Evolutionary conservation across 2,797 vertebrate species (phyloP), one percentile per base, ranked within the genome.

Genomic region (Podargus strigoides): DNA sequence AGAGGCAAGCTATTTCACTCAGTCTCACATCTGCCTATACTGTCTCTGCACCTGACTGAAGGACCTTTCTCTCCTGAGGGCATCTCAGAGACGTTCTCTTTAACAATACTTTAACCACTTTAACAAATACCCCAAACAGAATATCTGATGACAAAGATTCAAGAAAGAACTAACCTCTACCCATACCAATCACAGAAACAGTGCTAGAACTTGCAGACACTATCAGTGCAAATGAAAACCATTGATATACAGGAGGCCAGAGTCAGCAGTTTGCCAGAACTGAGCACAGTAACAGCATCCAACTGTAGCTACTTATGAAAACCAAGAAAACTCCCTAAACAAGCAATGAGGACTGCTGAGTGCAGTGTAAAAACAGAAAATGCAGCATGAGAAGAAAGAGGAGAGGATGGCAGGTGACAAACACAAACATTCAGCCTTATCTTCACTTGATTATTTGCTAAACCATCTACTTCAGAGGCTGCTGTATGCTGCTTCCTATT

Each of bases 161-260:
- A 79, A 70, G 39, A 12, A 16, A 66, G 36, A 87, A 37, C 56
- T 66, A 73, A 66, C 16, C 7, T 69, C 30, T 68, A 37, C 58
- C 53, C 44, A 22, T 14, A 49, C 22, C 12, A 70, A 47, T 37
- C 14, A 69, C 28, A 90, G 63, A 56, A 68, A 46, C 1, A 58
- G 39, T 30, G 46, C 34, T 49, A 62, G 39, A 86, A 62, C 1
- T 12, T 66, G 56, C 46, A 76, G 39, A 32, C 5, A 19, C 10
- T 36, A 39, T 42, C 41, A 60, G 9, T 12, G 55, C 32, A 37
- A 52, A 41, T 6, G 26, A 47, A 41, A 62, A 15, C 9, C 7
- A 34, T 0, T 23, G 39, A 67, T 7, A 53, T 2, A 34, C 0
- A 2, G 12, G 22, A 87, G 24, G 42, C 6, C 20, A 62, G 18